phyloP scores from a whole-genome alignment of 2,113 vertebrate species.

The Balaeniceps rex region DNA sequence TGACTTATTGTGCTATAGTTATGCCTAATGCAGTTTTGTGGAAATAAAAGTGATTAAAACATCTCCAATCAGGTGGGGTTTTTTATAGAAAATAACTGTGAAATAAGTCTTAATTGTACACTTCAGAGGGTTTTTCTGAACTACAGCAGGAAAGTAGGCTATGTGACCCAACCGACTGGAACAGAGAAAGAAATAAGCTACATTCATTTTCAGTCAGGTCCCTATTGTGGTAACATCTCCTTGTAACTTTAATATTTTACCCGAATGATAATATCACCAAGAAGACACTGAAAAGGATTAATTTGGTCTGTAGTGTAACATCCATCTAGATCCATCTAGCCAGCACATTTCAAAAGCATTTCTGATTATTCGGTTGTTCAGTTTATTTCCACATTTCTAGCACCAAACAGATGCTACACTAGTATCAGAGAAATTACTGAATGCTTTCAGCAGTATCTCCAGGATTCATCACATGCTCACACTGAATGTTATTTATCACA shows the following conservation, averaged over 20 bases:
- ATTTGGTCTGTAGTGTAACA: slow-evolving; percentile 35
- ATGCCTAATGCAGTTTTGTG: slow-evolving; percentile 23
- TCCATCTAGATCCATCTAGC: background rate
- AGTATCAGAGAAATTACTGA: slow-evolving; percentile 12
- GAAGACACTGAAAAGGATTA: slow-evolving; percentile 1
- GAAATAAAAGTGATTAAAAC: slow-evolving; percentile 38
- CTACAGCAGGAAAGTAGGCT: slow-evolving; percentile 14
- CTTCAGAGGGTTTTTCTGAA: slow-evolving; percentile 2
- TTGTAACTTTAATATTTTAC: slow-evolving; percentile 42
- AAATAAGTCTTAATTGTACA: slow-evolving; percentile 30
- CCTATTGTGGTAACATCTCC: slow-evolving; percentile 17
- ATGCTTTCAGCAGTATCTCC: background rate
- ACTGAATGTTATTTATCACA: background rate
- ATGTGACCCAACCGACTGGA: slow-evolving; percentile 30
- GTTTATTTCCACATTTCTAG: slow-evolving; percentile 43
- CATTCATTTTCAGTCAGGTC: slow-evolving; percentile 53
- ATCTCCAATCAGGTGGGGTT: background rate
- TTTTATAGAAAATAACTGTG: background rate
- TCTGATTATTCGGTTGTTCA: background rate
- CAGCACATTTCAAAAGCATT: slow-evolving; percentile 31
- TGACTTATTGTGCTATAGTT: background rate
- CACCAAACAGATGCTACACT: background rate
- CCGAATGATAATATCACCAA: slow-evolving; percentile 27
- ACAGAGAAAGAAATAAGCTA: slow-evolving; percentile 52
- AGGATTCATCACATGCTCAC: background rate